These are phyloP conservation scores for Drosophila rubida DNA, from an alignment of 2,888 invertebrate species.

Conservation along the genomic window DNA sequence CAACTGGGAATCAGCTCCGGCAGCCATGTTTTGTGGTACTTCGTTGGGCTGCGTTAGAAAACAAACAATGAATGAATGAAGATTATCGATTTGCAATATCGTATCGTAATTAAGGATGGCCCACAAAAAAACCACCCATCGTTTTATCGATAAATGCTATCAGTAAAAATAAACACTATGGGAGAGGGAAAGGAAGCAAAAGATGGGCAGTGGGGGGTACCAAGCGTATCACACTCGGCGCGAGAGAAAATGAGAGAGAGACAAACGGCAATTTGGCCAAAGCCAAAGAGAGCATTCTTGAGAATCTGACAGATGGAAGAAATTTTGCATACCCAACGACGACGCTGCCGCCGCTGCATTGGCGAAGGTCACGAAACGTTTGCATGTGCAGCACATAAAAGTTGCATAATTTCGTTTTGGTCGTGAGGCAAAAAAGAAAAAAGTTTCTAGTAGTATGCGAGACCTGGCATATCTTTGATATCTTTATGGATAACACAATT, in stretches of 20 bases:
- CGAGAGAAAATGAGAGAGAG: conserved; percentile 4
- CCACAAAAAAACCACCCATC: neutral
- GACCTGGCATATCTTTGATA: conserved; percentile 28
- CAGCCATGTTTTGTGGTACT: conserved; percentile 86
- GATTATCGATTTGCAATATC: neutral
- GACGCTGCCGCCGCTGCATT: conserved; percentile 40
- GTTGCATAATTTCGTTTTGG: conserved; percentile 66
- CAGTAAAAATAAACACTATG: conserved; percentile 11
- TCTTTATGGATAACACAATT: conserved; percentile 56
- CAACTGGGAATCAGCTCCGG: conserved; percentile 90
- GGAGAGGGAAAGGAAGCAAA: conserved; percentile 1
- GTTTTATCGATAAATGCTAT: conserved; percentile 16
- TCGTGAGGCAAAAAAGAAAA: neutral
- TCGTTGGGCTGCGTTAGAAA: conserved; percentile 73
- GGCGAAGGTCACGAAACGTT: conserved; percentile 72
- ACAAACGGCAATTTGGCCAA: conserved; percentile 6
- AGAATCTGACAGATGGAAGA: conserved; percentile 54
- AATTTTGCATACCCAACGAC: conserved; percentile 43
- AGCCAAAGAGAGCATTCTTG: conserved; percentile 15
- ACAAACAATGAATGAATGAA: neutral
- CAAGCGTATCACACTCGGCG: neutral
- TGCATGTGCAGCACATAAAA: conserved; percentile 46
- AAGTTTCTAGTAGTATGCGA: conserved; percentile 14
- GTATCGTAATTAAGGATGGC: neutral
- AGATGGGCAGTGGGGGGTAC: neutral